Conservation (phyloP, 1,140 invertebrate genomes). For the Anastrepha ludens region DNA sequence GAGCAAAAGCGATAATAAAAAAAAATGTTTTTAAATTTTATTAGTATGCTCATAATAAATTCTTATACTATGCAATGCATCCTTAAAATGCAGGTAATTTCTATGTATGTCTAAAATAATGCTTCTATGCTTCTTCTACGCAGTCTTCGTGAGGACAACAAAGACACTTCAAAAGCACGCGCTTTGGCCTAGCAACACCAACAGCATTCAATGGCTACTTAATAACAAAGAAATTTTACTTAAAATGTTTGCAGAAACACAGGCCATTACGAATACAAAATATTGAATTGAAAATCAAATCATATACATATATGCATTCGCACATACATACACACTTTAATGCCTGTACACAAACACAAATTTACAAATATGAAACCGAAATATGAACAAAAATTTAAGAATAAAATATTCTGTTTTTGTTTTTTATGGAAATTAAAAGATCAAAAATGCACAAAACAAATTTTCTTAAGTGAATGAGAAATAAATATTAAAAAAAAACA, state of each 20-base stretch:
- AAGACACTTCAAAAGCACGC: neutral
- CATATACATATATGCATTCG: neutral
- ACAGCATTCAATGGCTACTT: constrained; percentile 21
- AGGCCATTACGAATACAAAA: neutral
- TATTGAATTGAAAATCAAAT: neutral
- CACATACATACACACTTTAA: too few relatives aligned
- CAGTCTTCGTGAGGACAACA: neutral
- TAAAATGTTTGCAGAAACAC: neutral
- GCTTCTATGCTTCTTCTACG: neutral
- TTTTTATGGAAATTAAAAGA: too few relatives aligned
- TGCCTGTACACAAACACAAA: too few relatives aligned
- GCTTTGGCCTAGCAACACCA: neutral
- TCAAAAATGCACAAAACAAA: too few relatives aligned
- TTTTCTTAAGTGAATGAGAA: too few relatives aligned
- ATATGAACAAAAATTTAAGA: too few relatives aligned
- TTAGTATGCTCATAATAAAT: too few relatives aligned
- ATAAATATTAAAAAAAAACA: too few relatives aligned
- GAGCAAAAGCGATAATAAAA: too few relatives aligned
- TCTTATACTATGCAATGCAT: neutral
- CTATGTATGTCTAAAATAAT: neutral
- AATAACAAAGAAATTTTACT: neutral
- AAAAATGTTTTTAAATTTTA: too few relatives aligned
- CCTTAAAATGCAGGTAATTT: neutral
- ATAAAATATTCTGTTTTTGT: too few relatives aligned
- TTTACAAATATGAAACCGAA: too few relatives aligned